phyloP scores from a whole-genome alignment of 2,888 invertebrate species.

The Drosophila atroscutellata region DNA sequence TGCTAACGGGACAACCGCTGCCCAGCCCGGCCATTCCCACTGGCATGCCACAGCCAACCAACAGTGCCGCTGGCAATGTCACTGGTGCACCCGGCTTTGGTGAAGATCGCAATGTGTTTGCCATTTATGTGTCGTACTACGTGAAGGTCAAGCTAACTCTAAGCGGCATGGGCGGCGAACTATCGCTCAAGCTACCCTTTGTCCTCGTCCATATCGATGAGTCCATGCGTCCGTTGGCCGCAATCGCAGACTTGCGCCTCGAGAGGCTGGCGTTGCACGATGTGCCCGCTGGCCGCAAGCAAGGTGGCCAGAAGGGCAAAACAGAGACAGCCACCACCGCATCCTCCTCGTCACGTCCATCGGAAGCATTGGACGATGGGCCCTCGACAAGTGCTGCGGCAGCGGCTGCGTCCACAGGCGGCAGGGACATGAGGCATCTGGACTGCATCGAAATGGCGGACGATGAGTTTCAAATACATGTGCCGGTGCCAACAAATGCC shows the following conservation, averaged over 20 bases:
- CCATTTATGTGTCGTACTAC: constrained; percentile 96
- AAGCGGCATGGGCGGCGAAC: constrained; percentile 92
- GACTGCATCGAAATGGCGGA: constrained; percentile 78
- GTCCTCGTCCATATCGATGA: constrained; percentile 89
- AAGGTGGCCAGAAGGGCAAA: constrained; percentile 27
- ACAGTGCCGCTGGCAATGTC: not conserved
- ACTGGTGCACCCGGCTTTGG: constrained; percentile 22
- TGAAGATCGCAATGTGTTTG: constrained; percentile 93
- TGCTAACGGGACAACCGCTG: constrained; percentile 56
- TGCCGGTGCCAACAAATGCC: constrained; percentile 57
- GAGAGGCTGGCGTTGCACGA: constrained; percentile 76
- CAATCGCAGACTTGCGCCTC: constrained; percentile 53
- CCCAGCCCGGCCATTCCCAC: constrained; percentile 67
- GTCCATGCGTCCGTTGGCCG: constrained; percentile 54
- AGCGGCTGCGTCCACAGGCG: constrained; percentile 30
- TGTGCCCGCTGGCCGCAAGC: constrained; percentile 69
- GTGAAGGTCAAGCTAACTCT: constrained; percentile 93
- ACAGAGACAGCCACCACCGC: not conserved
- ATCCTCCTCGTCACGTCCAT: not conserved
- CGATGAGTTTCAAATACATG: constrained; percentile 73
- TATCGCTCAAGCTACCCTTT: constrained; percentile 92
- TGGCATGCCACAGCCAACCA: constrained; percentile 43
- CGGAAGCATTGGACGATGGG: constrained; percentile 47
- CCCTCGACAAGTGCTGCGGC: constrained; percentile 72
- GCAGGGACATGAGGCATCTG: constrained; percentile 19